These are phyloP conservation scores for Gallinago undulata DNA, from an alignment of 2,113 vertebrate species.

Conservation along the genomic window DNA sequence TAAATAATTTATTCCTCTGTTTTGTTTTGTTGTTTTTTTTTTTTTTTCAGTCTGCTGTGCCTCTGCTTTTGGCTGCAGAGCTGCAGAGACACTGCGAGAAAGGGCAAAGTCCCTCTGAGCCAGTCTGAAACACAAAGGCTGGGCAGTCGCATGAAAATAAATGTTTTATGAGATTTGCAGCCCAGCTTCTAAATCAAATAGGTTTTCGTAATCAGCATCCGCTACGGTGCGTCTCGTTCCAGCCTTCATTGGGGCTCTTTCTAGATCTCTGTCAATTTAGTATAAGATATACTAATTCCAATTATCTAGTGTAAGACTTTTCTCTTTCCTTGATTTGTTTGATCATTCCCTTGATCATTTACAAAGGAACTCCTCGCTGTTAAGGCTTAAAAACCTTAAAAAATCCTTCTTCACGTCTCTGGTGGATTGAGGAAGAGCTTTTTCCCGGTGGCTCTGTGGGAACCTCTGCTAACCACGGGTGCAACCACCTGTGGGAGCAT, in stretches of 20 bases:
- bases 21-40: background rate
- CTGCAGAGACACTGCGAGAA: background rate
- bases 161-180: background rate
- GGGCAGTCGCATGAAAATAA: constrained; percentile 12
- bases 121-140: background rate
- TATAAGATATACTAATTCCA: background rate
- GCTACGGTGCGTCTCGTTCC: background rate
- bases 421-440: background rate
- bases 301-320: background rate
- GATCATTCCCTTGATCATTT: background rate
- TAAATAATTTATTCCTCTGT: background rate
- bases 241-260: background rate
- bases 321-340: background rate
- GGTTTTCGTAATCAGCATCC: background rate
- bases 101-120: background rate
- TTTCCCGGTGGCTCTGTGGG: background rate
- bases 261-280: background rate
- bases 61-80: background rate
- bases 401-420: background rate
- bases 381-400: too few species aligned
- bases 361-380: background rate
- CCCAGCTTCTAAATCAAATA: background rate
- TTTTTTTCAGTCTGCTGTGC: background rate
- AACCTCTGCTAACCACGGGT: background rate
- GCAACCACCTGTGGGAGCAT: background rate